A percentile compares a stretch with the other conserved stretches of the same genome.
Evolutionary conservation across 2,113 vertebrate genomes (phyloP).

Genomic region (Macquaria australasica): DNA sequence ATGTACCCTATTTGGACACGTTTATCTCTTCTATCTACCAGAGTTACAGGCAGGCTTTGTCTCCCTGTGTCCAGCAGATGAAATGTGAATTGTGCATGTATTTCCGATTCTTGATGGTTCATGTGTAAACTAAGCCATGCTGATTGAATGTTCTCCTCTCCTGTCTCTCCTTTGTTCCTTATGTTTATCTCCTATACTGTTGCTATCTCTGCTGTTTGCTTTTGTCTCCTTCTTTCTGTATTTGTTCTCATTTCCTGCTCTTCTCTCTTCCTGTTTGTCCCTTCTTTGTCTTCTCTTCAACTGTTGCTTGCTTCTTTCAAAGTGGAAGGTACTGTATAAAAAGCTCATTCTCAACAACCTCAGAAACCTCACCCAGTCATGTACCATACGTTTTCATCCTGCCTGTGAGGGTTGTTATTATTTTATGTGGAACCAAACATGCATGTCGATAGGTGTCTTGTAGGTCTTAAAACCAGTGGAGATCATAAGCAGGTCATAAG

Average conservation of each 20-base stretch:
- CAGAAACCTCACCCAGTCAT: conserved; percentile 34
- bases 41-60: not conserved
- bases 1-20: conserved; percentile 68
- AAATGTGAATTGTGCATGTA: conserved; percentile 4
- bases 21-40: not conserved
- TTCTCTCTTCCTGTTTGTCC: conserved; percentile 51
- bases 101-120: conserved; percentile 28
- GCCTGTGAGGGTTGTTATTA: not conserved
- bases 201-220: conserved; percentile 33
- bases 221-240: conserved; percentile 5
- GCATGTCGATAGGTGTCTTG: not conserved
- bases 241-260: conserved; percentile 54
- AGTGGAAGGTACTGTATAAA: conserved; percentile 83
- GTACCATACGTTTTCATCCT: conserved; percentile 16
- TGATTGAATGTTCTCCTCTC: not conserved
- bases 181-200: not conserved
- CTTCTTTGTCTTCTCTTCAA: conserved; percentile 35
- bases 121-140: not conserved
- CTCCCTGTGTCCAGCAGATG: not conserved
- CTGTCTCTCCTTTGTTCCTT: conserved; percentile 1
- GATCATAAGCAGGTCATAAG: not conserved
- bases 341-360: conserved; percentile 27
- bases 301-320: conserved; percentile 72
- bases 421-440: not conserved
- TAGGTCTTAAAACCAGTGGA: not conserved